These are phyloP conservation scores for Mimas tiliae DNA, from an alignment of 2,888 invertebrate genomes.

Conservation along the genomic window DNA sequence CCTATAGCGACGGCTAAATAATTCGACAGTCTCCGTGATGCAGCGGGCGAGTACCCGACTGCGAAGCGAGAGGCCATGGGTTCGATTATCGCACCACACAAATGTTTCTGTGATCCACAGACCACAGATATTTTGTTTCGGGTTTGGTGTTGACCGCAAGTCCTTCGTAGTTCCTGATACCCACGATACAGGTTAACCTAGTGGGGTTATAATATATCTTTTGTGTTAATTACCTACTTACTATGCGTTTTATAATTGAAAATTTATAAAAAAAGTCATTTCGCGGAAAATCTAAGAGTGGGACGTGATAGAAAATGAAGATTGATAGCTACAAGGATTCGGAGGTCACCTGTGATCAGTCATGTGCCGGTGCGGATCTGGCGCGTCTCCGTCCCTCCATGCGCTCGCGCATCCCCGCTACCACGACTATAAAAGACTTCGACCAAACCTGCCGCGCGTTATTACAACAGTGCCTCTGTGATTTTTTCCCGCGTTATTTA, in stretches of 20 bases:
- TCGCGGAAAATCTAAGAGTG: conserved; percentile 21
- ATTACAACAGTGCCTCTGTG: conserved; percentile 83
- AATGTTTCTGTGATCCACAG: too few relatives aligned
- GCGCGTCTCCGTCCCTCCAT: conserved; percentile 58
- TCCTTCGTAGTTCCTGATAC: too few relatives aligned
- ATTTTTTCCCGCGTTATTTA: conserved; percentile 78
- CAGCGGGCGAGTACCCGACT: too few relatives aligned
- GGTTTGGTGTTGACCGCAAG: too few relatives aligned
- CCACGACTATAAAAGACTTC: conserved; percentile 76
- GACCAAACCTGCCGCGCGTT: conserved; percentile 80
- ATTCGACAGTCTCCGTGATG: too few relatives aligned
- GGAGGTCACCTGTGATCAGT: conserved; percentile 29
- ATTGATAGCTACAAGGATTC: conserved; percentile 21
- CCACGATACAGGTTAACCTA: too few relatives aligned
- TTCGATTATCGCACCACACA: too few relatives aligned
- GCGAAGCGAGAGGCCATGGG: too few relatives aligned
- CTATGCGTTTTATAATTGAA: conserved; percentile 17
- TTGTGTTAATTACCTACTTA: not conserved
- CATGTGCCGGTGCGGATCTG: conserved; percentile 18
- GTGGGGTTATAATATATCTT: too few relatives aligned
- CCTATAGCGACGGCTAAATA: too few relatives aligned
- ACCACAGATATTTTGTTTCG: too few relatives aligned
- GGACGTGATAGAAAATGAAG: conserved; percentile 15
- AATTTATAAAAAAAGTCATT: conserved; percentile 1
- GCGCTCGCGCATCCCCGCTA: conserved; percentile 76